Conservation (phyloP, 2,888 invertebrate species). For the Julus scanicus region DNA sequence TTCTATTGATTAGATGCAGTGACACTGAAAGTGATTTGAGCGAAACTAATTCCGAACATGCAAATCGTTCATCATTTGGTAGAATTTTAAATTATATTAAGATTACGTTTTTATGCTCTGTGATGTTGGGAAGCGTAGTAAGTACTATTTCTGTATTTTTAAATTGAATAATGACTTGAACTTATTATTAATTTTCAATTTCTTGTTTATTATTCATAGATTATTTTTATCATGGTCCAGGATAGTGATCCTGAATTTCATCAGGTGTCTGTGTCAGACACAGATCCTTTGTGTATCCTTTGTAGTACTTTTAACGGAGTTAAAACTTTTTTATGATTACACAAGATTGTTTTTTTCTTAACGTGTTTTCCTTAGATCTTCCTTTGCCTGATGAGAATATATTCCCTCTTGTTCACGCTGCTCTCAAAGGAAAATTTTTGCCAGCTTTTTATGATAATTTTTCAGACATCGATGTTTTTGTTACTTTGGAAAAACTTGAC, state of each 20-base stretch:
- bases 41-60: conserved; percentile 15
- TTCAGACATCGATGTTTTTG: conserved; percentile 51
- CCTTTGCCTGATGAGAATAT: conserved; percentile 41
- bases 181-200: conserved; percentile 3
- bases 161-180: not conserved
- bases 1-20: conserved; percentile 13
- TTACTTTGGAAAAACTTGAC: conserved; percentile 50
- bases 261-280: conserved; percentile 47
- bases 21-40: conserved; percentile 52
- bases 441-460: conserved; percentile 49
- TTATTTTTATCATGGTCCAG: conserved; percentile 51
- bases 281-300: conserved; percentile 53
- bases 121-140: conserved; percentile 53
- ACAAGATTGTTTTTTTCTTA: not conserved
- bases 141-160: conserved; percentile 22
- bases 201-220: conserved; percentile 14
- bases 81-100: conserved; percentile 51
- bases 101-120: conserved; percentile 46
- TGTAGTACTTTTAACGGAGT: not conserved
- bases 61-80: not conserved
- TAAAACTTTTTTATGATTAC: not conserved
- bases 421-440: conserved; percentile 54
- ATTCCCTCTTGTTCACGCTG: conserved; percentile 47
- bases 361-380: conserved; percentile 46
- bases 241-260: conserved; percentile 48